Conservation (phyloP, 1,140 invertebrate species). For the Pissodes strobi region DNA sequence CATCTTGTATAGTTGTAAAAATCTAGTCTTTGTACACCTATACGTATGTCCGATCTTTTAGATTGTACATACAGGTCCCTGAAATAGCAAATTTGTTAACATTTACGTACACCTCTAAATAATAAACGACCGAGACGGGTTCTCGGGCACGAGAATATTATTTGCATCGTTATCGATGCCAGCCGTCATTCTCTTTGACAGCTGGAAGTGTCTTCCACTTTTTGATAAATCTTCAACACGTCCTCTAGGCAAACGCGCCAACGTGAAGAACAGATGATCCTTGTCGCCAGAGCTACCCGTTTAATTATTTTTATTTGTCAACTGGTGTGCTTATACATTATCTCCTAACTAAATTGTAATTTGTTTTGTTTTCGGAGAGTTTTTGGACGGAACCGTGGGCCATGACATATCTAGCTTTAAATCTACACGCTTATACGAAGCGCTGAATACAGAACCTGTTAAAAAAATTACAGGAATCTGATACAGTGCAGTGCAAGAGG, state of each 20-base stretch:
- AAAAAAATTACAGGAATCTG: too few species aligned
- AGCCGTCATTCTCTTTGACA: constrained; percentile 11
- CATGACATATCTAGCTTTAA: too few species aligned
- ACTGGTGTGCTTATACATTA: background rate
- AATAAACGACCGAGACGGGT: background rate
- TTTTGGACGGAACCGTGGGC: too few species aligned
- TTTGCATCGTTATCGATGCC: constrained; percentile 13
- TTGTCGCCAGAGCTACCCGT: constrained; percentile 17
- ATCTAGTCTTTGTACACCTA: too few species aligned
- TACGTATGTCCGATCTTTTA: too few species aligned
- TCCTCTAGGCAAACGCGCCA: constrained; percentile 9
- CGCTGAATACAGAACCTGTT: too few species aligned
- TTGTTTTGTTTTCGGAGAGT: background rate
- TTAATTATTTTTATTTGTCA: constrained; percentile 26
- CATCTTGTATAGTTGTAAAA: too few species aligned
- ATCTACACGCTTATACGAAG: too few species aligned
- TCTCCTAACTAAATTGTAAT: constrained; percentile 5
- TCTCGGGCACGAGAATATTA: constrained; percentile 9
- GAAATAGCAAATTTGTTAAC: background rate
- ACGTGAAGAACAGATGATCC: constrained; percentile 17
- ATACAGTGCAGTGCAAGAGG: too few species aligned
- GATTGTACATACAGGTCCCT: background rate
- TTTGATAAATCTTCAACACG: constrained; percentile 22
- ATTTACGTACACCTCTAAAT: background rate
- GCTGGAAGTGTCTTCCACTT: constrained; percentile 19